Evolutionary conservation across 2,797 vertebrate species (phyloP), one percentile per base, ranked within the genome.

Genomic region (Notamacropus eugenii): DNA sequence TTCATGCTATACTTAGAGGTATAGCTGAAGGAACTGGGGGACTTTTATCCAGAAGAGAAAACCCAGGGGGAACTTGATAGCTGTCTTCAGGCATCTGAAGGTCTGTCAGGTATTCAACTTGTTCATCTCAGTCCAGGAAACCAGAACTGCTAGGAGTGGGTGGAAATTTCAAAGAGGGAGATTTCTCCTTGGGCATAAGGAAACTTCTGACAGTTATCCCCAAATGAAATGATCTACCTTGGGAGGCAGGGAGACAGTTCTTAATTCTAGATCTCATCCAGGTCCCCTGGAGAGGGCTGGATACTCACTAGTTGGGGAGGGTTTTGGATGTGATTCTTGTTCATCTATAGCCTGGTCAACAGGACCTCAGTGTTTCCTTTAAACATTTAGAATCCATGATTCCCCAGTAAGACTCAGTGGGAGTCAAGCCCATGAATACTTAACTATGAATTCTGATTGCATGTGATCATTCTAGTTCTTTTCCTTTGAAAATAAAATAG

Each of bases 401-500:
- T 82, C 67, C 22, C 16, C n/a, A 82, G 31, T 3, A 82, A 82
- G 19, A n/a, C 67, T 82, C 67, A 46, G 3, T 82, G 46, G 31
- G 67, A 40, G 29, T 92, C 4, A 24, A 55, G 91, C 50, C n/a
- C 28, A 24, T 40, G 4, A 74, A 3, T 4, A 29, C 19, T 82
- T 54, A 54, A 92, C 50, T 58, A 24, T 94, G 92, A 34, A 22
- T 55, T 8, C 14, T 54, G 54, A 46, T 62, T 46, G 40, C 16
- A 46, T 40, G 0, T 10, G 29, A 82, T 46, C 62, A 16, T 67
- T 67, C 62, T 82, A 82, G 14, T 82, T 82, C 74, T 92, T 92
- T 91, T 87, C 67, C 34, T 62, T 96, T 94, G 56, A 95, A 93
- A 91, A 54, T 31, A 55, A 74, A 58, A 54, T 40, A 9, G 54